A percentile compares a stretch with the other conserved stretches of the same genome.
Evolutionary conservation across 2,113 vertebrate species (phyloP).

Genomic region (Willisornis vidua): DNA sequence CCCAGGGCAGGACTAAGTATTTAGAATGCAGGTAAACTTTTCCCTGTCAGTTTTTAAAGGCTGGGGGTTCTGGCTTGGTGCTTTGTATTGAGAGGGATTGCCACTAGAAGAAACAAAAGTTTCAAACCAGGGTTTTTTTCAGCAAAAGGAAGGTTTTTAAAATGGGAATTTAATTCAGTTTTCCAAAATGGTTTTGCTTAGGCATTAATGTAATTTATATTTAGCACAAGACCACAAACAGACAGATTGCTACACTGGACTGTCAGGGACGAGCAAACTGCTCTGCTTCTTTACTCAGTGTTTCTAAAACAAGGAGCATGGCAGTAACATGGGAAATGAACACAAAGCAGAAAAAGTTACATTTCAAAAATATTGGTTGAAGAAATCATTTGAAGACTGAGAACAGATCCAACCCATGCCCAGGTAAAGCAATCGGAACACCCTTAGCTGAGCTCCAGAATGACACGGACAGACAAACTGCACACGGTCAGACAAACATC

Average conservation of each 20-base stretch:
- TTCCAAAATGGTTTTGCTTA: conserved; percentile 21
- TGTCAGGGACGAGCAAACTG: neutral
- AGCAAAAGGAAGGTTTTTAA: conserved; percentile 16
- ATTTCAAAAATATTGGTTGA: neutral
- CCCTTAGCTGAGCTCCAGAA: neutral
- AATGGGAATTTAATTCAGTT: conserved; percentile 37
- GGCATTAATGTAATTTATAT: conserved; percentile 52
- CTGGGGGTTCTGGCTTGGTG: neutral
- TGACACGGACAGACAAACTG: neutral
- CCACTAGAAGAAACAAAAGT: neutral
- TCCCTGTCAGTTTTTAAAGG: neutral
- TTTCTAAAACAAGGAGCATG: neutral
- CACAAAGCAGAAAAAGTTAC: neutral
- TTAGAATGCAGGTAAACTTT: neutral
- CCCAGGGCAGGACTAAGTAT: neutral
- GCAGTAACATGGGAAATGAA: neutral
- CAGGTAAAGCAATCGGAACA: neutral
- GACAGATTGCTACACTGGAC: neutral
- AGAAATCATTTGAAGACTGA: neutral
- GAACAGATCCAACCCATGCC: neutral
- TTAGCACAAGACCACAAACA: conserved; percentile 51
- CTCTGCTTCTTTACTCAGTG: neutral
- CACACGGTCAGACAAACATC: rapidly evolving
- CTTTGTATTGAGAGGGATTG: neutral
- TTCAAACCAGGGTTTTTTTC: neutral